Evolutionary conservation across 2,888 invertebrate genomes (phyloP).

Genomic region (Schizotus pectinicornis): DNA sequence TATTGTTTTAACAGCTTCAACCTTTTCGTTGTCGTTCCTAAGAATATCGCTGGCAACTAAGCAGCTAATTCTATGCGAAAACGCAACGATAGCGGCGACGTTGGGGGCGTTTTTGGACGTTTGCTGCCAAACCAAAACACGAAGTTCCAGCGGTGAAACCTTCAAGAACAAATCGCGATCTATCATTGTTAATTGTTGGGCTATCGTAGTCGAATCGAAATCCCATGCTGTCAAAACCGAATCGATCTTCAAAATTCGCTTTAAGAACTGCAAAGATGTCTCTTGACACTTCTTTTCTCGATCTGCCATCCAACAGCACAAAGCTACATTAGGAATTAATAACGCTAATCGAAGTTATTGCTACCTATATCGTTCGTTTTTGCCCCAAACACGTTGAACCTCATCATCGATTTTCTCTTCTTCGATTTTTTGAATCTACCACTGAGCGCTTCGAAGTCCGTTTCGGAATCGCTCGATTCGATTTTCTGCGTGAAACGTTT

Average conservation of each 20-base stretch:
- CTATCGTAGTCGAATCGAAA: constrained; percentile 62
- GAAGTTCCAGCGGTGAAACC: constrained; percentile 58
- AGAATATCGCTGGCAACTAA: constrained; percentile 61
- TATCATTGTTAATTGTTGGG: constrained; percentile 62
- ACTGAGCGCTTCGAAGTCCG: constrained; percentile 7
- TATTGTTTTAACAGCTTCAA: constrained; percentile 30
- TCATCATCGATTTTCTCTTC: constrained; percentile 12
- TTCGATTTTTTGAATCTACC: constrained; percentile 10
- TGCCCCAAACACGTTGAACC: constrained; percentile 19
- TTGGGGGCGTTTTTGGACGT: constrained; percentile 61
- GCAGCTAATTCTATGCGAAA: constrained; percentile 62
- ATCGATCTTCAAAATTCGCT: constrained; percentile 55
- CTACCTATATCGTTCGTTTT: constrained; percentile 17
- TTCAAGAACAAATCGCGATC: constrained; percentile 63
- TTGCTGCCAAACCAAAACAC: constrained; percentile 56
- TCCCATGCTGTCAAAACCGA: constrained; percentile 61
- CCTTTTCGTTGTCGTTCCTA: constrained; percentile 54
- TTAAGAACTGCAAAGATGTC: constrained; percentile 52
- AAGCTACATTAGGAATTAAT: constrained; percentile 38
- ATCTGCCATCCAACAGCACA: constrained; percentile 33
- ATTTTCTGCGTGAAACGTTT: background rate
- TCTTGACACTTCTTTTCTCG: constrained; percentile 32
- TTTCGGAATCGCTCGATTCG: constrained; percentile 12
- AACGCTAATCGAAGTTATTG: background rate
- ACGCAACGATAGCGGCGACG: constrained; percentile 61